Base-by-base conservation (phyloP, 2,797 vertebrate genomes). In the Crocodylus rhombifer region DNA sequence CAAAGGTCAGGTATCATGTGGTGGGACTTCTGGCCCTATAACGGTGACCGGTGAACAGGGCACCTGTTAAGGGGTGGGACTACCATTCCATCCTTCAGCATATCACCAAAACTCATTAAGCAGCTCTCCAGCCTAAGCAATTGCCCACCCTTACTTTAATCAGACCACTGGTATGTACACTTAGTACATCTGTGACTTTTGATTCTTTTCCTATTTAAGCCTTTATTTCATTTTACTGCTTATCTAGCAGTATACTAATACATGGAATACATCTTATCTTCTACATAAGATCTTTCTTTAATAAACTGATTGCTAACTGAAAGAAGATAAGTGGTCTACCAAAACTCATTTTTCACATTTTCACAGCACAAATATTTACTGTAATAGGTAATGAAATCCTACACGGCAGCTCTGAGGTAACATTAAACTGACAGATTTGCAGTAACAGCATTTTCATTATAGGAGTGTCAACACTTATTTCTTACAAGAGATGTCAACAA, bases 341-440 rank as follows among this genome's bases (percentile, higher is more conserved):
- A 87, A 96, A 96, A 96, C 23, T 87, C 11, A 91, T 95, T 93
- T 89, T 90, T 95, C 63, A 88, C 7, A 85, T 93, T 94, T 95
- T 94, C 75, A 84, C 8, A 74, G 33, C 67, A 95, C 75, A 86
- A 96, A 87, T 88, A 1, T 97, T 97, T 97, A 94, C 28, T 88
- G 12, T 87, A 95, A 93, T 88, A 93, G 4, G 15, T 93, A 95
- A 94, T 94, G 75, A 94, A 95, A 96, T 91, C 71, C 61, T 87
- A 85, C 42, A 93, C 71, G 73, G 20, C 5, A 84, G 56, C 86
- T 93, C 94, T 79, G 78, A 67, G 80, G 78, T 92, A 94, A 78
- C 30, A 93, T 97, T 92, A 96, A 94, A 84, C 62, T 82, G 87
- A 95, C 77, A 96, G 64, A 95, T 82, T 80, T 62, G 21, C 28